Base-by-base conservation (phyloP, 30 jellyfish, hydroid and myxozoan genomes). In the Hydra vulgaris region DNA sequence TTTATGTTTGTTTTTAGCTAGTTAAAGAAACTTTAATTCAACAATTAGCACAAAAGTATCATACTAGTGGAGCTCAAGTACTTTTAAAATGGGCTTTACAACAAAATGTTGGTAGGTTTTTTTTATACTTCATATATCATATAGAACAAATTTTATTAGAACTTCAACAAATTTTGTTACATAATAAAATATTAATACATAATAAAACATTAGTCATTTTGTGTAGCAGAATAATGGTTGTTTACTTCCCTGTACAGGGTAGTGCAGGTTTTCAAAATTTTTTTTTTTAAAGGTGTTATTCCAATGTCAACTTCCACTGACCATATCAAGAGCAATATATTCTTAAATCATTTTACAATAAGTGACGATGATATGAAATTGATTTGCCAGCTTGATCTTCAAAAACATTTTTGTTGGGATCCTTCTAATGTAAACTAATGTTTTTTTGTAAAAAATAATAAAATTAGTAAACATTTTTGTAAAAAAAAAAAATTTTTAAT, bases 351-450 rank as follows among this genome's bases (percentile, higher is more conserved):
- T 74, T 82, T 90, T 77, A 22, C 66, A 0, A 27, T 90, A 27
- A 20, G 86, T 23, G 86, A 86, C 17, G 88, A 81, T 18, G 95
- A 90, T 53, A 90, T 90, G 97, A 54, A 75, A 17, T 68, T 19
- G 26, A 67, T 90, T 66, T 83, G 83, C 83, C 84, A 27, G 15
- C 69, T 90, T 86, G 84, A 86, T 54, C 24, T 83, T 12, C 52
- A 79, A 66, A 90, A 79, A 80, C 97, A 86, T 74, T 90, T 81
- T 56, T 90, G 97, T 27, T 90, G 97, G 97, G 96, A 90, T 74
- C 96, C 97, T 15, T 55, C 72, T 0, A 15, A 23, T 15, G 71
- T 79, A 0, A 66, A 79, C 52, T 79, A 79, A 68, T 15, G 17
- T 15, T 5, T 15, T 53, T 23, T 12, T 40, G 61, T 40, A 5